Percentiles rank a stretch among this genome's conserved stretches.
These are phyloP conservation scores for Drosophila phalerata DNA, from an alignment of 2,888 invertebrate species.

Conservation along the genomic window DNA sequence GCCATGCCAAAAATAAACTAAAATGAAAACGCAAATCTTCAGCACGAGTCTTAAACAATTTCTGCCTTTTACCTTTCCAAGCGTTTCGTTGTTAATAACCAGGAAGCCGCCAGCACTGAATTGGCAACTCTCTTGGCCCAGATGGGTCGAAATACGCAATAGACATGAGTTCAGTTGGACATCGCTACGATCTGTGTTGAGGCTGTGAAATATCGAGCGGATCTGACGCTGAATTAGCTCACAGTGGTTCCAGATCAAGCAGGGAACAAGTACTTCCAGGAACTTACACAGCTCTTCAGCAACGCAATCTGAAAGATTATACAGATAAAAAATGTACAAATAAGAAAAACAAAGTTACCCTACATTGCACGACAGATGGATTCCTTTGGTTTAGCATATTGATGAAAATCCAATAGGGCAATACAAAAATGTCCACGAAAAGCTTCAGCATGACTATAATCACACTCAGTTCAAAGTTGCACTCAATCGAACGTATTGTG, in stretches of 20 bases:
- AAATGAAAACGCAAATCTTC: slow-evolving; percentile 23
- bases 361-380: slow-evolving; percentile 36
- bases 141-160: slow-evolving; percentile 57
- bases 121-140: slow-evolving; percentile 68
- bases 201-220: slow-evolving; percentile 37
- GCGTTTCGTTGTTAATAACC: slow-evolving; percentile 59
- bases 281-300: slow-evolving; percentile 58
- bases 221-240: slow-evolving; percentile 56
- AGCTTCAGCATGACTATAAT: slow-evolving; percentile 61
- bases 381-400: background rate
- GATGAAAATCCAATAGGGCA: slow-evolving; percentile 74
- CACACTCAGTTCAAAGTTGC: slow-evolving; percentile 67
- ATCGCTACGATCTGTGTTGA: slow-evolving; percentile 55
- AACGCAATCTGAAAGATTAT: slow-evolving; percentile 43
- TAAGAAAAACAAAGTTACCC: slow-evolving; percentile 2
- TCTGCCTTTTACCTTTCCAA: slow-evolving; percentile 69
- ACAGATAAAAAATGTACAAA: background rate
- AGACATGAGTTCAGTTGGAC: slow-evolving; percentile 52
- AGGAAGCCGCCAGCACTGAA: slow-evolving; percentile 77
- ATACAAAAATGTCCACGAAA: slow-evolving; percentile 62
- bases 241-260: slow-evolving; percentile 70
- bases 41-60: background rate
- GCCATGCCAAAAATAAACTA: slow-evolving; percentile 73
- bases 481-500: slow-evolving; percentile 60
- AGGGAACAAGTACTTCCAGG: slow-evolving; percentile 48